These are phyloP conservation scores for Tragulus kanchil DNA, from an alignment of 2,113 vertebrate genomes.

Conservation along the genomic window DNA sequence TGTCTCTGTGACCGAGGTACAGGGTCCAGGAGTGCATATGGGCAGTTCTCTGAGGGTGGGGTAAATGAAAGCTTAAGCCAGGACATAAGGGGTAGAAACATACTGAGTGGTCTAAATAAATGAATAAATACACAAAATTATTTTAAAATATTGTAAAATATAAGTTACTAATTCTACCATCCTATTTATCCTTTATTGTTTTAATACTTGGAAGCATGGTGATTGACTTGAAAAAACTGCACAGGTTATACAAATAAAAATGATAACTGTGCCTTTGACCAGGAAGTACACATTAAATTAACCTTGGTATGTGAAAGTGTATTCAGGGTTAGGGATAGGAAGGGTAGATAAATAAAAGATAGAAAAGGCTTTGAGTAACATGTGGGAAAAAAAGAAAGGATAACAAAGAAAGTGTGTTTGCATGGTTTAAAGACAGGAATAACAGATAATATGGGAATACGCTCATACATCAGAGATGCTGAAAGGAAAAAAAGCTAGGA, in stretches of 20 bases:
- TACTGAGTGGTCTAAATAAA: background rate
- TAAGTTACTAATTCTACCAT: background rate
- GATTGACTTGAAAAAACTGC: background rate
- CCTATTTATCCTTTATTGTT: background rate
- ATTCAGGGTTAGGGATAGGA: background rate
- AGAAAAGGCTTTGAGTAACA: background rate
- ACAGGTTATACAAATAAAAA: background rate
- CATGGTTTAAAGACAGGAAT: background rate
- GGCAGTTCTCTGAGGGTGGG: background rate
- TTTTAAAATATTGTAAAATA: background rate
- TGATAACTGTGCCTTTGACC: background rate
- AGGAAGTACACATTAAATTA: background rate
- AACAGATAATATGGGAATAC: background rate
- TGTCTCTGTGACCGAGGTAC: background rate
- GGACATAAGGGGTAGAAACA: background rate
- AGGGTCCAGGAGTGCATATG: background rate
- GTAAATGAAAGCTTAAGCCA: background rate
- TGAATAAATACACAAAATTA: background rate
- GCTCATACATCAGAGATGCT: background rate
- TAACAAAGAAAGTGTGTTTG: background rate
- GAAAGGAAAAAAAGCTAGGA: background rate
- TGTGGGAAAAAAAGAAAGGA: background rate
- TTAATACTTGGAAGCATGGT: background rate
- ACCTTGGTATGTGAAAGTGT: background rate
- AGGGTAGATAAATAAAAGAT: background rate